phyloP scores from a whole-genome alignment of 2,888 invertebrate genomes.

The Tenthredo mesomela region DNA sequence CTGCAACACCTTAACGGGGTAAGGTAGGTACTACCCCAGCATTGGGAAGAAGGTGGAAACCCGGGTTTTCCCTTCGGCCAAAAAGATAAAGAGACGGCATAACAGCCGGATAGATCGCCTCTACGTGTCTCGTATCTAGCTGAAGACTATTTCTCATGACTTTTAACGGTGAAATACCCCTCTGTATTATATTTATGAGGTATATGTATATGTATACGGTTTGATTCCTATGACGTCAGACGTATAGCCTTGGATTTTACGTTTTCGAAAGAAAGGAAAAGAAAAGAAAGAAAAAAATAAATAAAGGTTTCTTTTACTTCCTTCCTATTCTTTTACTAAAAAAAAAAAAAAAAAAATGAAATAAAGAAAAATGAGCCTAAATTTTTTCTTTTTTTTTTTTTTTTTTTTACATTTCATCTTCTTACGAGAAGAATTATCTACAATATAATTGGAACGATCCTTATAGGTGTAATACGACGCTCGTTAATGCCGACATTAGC shows the following conservation, averaged over 20 bases:
- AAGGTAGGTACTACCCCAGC: conserved; percentile 1
- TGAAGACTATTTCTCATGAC: conserved; percentile 25
- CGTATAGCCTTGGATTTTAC: neutral
- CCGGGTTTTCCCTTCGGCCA: conserved; percentile 29
- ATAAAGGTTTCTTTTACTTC: neutral
- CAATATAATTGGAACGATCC: neutral
- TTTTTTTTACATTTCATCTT: neutral
- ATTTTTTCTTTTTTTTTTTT: neutral
- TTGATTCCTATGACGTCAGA: neutral
- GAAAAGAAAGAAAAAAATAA: neutral
- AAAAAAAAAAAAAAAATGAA: neutral
- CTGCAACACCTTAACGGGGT: conserved; percentile 36
- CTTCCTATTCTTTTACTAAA: neutral
- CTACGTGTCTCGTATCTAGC: conserved; percentile 41
- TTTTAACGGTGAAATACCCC: conserved; percentile 14
- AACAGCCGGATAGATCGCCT: conserved; percentile 52
- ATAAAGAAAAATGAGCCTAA: neutral
- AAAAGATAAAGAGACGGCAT: conserved; percentile 51
- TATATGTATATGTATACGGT: too few relatives aligned
- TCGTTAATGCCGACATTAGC: conserved; percentile 8
- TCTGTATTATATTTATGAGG: neutral
- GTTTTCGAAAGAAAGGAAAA: neutral
- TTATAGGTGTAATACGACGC: neutral
- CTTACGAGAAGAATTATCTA: neutral
- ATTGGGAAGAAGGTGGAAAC: conserved; percentile 23